Conservation (phyloP, 1,140 invertebrate species). For the Holotrichia oblita region DNA sequence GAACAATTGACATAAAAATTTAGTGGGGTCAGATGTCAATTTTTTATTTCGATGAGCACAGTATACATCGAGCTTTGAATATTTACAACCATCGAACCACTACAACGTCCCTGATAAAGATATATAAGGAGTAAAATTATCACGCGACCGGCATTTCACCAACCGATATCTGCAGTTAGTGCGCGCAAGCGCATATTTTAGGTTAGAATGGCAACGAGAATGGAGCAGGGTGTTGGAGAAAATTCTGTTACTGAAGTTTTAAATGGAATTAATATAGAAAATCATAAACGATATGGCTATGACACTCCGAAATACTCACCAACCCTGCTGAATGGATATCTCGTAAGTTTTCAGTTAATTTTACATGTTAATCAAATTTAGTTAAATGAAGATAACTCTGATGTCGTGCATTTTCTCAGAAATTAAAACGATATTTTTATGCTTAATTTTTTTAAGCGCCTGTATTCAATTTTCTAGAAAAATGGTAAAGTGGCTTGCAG, state of each 20-base stretch:
- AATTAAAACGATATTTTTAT: not conserved
- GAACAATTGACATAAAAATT: not conserved
- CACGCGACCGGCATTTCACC: conserved; percentile 37
- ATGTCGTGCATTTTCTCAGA: conserved; percentile 16
- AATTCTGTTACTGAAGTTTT: conserved; percentile 47
- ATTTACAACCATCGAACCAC: not conserved
- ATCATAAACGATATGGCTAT: conserved; percentile 42
- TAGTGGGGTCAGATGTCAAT: conserved; percentile 36
- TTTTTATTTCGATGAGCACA: not conserved
- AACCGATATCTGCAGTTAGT: conserved; percentile 22
- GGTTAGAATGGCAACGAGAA: conserved; percentile 47
- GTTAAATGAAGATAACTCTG: conserved; percentile 32
- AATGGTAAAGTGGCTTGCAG: conserved; percentile 37
- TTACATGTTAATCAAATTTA: conserved; percentile 15
- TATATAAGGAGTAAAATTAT: conserved; percentile 37
- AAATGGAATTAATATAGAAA: conserved; percentile 47
- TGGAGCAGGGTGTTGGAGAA: conserved; percentile 49
- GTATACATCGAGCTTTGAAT: not conserved
- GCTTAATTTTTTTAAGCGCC: not conserved
- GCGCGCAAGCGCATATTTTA: conserved; percentile 40
- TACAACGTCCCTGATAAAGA: conserved; percentile 31
- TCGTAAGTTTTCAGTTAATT: conserved; percentile 41
- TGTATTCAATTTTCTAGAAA: conserved; percentile 31
- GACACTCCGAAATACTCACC: conserved; percentile 41
- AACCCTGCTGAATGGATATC: conserved; percentile 40